phyloP scores from a whole-genome alignment of 2,797 vertebrate species.

The Chiroxiphia lanceolata region DNA sequence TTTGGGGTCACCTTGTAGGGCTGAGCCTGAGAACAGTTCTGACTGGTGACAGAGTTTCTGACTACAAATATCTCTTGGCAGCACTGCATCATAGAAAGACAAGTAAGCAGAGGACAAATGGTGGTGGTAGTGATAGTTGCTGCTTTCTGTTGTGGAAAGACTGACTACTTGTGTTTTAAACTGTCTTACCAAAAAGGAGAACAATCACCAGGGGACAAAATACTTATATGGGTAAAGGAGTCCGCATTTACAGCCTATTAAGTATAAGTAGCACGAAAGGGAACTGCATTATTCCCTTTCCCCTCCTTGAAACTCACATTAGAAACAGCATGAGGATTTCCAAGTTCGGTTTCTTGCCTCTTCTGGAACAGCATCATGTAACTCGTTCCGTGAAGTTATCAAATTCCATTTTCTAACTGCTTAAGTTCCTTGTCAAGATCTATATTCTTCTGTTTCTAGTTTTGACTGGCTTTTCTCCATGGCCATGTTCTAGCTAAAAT shows the following conservation, averaged over 20 bases:
- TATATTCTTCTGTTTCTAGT: background rate
- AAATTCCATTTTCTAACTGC: background rate
- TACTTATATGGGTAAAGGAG: background rate
- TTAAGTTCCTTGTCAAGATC: background rate
- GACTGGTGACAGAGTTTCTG: background rate
- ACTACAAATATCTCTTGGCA: background rate
- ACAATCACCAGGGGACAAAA: background rate
- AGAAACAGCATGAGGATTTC: background rate
- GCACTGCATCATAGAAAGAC: background rate
- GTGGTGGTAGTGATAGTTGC: background rate
- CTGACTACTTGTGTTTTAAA: background rate
- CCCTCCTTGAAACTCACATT: background rate
- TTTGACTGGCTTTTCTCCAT: background rate
- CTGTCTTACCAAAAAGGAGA: background rate
- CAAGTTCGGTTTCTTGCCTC: background rate
- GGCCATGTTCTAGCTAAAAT: background rate
- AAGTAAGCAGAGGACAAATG: background rate
- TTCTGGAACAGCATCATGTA: background rate
- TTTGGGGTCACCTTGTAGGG: background rate
- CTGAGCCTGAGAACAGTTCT: background rate
- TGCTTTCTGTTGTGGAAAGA: background rate
- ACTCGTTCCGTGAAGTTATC: background rate
- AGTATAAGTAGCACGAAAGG: background rate
- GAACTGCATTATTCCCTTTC: background rate
- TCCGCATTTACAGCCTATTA: background rate